These are phyloP conservation scores for Liopterus haemorrhoidalis DNA, from an alignment of 2,888 invertebrate genomes.

Conservation along the genomic window DNA sequence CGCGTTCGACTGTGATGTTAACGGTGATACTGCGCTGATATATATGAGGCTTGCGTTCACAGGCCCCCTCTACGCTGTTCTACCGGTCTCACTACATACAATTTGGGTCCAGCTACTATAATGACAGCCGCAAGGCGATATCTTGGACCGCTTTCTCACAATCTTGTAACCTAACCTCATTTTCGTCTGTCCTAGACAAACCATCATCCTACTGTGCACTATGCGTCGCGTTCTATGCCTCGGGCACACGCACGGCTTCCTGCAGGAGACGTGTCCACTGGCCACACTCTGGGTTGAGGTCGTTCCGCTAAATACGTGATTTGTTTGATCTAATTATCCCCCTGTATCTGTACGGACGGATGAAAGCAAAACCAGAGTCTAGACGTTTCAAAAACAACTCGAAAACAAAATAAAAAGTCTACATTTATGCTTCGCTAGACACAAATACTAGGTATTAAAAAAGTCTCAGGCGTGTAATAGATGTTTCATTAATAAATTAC, in stretches of 20 bases:
- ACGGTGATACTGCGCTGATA: slow-evolving; percentile 41
- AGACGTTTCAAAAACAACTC: too few species aligned
- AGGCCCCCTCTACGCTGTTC: slow-evolving; percentile 40
- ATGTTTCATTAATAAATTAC: too few species aligned
- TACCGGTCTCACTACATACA: slow-evolving; percentile 39
- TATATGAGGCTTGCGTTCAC: slow-evolving; percentile 40
- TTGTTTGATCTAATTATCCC: too few species aligned
- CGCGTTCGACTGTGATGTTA: slow-evolving; percentile 42
- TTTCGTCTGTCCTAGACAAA: slow-evolving; percentile 32
- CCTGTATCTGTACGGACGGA: too few species aligned
- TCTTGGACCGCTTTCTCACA: slow-evolving; percentile 49
- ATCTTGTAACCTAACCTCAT: slow-evolving; percentile 44
- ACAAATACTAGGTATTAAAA: too few species aligned
- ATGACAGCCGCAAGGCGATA: slow-evolving; percentile 45
- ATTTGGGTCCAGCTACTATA: slow-evolving; percentile 47
- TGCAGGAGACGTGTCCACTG: not conserved
- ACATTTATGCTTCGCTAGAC: too few species aligned
- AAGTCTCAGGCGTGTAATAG: too few species aligned
- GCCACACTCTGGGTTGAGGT: too few species aligned
- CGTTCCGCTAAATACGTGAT: too few species aligned
- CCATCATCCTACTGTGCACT: slow-evolving; percentile 17
- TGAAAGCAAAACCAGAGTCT: slow-evolving; percentile 28
- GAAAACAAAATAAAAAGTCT: too few species aligned
- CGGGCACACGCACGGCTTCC: not conserved
- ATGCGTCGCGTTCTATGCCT: slow-evolving; percentile 18